Conservation (phyloP, 2,113 vertebrate genomes). For the Forbesichthys papilliferus region DNA sequence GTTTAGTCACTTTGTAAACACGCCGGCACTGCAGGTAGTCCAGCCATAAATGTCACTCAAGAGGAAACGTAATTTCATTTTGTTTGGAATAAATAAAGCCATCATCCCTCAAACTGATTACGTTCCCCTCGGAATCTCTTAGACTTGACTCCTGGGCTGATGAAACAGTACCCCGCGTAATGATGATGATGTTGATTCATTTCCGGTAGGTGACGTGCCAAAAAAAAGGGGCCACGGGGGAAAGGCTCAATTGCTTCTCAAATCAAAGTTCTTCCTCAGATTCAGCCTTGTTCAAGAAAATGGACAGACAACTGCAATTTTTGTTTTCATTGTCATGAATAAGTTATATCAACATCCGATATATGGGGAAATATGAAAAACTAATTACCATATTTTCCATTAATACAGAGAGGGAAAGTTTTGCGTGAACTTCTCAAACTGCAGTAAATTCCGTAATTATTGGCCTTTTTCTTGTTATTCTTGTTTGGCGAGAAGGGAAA, state of each 20-base stretch:
- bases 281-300: constrained; percentile 46
- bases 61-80: constrained; percentile 71
- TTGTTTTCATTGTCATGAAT: constrained; percentile 70
- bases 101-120: constrained; percentile 69
- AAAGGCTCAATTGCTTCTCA: constrained; percentile 40
- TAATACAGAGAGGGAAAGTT: constrained; percentile 72
- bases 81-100: constrained; percentile 74
- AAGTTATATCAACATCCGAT: constrained; percentile 70
- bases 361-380: constrained; percentile 63
- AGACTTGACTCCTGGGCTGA: constrained; percentile 68
- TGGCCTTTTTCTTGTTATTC: constrained; percentile 65
- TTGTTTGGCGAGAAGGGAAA: constrained; percentile 62
- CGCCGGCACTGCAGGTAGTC: constrained; percentile 60
- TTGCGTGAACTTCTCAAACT: constrained; percentile 64
- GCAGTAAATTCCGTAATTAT: constrained; percentile 75
- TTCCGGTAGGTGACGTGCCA: constrained; percentile 52
- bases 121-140: constrained; percentile 63
- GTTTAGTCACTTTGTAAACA: constrained; percentile 69
- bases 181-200: constrained; percentile 70
- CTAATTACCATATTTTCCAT: constrained; percentile 77
- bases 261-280: constrained; percentile 35
- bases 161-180: constrained; percentile 70
- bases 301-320: constrained; percentile 63
- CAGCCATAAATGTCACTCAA: constrained; percentile 64
- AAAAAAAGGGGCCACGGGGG: constrained; percentile 32